Conservation (phyloP, 2,888 invertebrate species). For the Taphrorychus bicolor region DNA sequence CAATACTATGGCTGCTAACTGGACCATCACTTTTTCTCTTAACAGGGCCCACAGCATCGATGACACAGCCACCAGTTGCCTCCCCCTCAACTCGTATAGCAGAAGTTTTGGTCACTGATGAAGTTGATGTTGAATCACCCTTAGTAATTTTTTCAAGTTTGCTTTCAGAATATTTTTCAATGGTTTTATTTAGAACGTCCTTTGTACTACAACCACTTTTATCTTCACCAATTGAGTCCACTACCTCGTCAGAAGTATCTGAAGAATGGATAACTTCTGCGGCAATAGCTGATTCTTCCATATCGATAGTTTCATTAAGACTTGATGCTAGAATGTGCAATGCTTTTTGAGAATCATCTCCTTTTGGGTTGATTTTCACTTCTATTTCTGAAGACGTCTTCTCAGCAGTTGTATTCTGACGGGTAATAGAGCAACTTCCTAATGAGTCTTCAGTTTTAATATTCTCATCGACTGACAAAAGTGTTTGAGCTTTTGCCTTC, state of each 20-base stretch:
- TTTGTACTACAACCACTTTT: background rate
- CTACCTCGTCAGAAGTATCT: background rate
- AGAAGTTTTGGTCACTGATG: background rate
- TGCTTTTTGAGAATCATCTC: conserved; percentile 17
- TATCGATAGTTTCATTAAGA: conserved; percentile 28
- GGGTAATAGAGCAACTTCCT: no score
- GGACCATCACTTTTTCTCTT: background rate
- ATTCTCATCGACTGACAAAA: no score
- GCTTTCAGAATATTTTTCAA: no score
- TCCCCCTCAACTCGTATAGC: background rate
- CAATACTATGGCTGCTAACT: background rate
- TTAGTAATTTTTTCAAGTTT: no score
- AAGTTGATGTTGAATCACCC: no score
- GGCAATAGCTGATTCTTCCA: conserved; percentile 32
- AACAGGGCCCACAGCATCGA: background rate
- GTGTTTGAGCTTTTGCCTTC: no score
- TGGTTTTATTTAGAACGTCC: background rate
- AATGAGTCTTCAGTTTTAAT: no score
- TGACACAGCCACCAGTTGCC: background rate
- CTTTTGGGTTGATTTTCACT: no score
- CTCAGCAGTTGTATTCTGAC: no score
- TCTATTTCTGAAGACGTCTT: no score
- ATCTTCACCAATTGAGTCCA: background rate
- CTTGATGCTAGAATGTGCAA: conserved; percentile 25
- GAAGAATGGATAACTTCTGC: conserved; percentile 9